Conservation (phyloP, 2,888 invertebrate genomes). For the Dolomedes plantarius region DNA sequence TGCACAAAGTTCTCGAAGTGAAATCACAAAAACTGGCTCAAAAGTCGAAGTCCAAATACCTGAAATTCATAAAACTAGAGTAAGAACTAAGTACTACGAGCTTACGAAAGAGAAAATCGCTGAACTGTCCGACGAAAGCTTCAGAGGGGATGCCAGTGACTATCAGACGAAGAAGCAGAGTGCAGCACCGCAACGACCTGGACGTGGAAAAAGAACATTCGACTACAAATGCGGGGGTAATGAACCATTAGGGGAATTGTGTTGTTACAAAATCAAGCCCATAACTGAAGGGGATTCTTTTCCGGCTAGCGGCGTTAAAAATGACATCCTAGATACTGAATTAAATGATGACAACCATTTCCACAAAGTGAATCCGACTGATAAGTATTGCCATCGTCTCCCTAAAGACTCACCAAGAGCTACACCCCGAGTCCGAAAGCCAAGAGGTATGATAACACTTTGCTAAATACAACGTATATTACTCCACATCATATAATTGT, state of each 20-base stretch:
- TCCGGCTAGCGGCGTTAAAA: neutral
- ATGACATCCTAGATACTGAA: neutral
- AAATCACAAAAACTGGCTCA: conserved; percentile 19
- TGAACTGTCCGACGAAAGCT: conserved; percentile 37
- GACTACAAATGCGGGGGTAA: conserved; percentile 23
- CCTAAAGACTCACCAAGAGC: neutral
- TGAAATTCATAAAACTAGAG: conserved; percentile 24
- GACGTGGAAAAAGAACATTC: conserved; percentile 5
- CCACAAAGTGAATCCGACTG: neutral
- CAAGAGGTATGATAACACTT: conserved; percentile 34
- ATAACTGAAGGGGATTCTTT: neutral
- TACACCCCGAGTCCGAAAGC: neutral
- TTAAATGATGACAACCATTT: neutral
- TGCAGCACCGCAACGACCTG: neutral
- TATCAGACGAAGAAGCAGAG: neutral
- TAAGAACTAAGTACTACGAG: conserved; percentile 37
- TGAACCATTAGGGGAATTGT: neutral
- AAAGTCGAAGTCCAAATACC: conserved; percentile 16
- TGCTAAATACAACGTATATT: no score
- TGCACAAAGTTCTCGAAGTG: conserved; percentile 28
- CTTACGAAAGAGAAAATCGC: conserved; percentile 29
- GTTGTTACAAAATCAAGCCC: conserved; percentile 15
- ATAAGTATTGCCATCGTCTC: conserved; percentile 22
- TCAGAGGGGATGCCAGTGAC: neutral
- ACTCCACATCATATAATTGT: no score